Conservation (phyloP, 2,888 invertebrate genomes). For the Dysmachus trigonus region DNA sequence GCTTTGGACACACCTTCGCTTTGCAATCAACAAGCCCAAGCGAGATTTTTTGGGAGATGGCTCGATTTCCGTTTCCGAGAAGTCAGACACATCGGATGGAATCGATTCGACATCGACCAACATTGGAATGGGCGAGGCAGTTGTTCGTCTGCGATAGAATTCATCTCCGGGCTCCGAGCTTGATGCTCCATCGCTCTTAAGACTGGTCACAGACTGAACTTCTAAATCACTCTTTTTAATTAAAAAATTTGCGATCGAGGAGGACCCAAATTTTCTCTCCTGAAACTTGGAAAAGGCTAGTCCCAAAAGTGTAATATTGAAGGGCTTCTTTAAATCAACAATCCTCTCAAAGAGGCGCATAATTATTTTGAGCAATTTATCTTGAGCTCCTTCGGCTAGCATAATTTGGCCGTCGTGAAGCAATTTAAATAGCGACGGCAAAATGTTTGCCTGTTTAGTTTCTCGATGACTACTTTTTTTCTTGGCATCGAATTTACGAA, state of each 20-base stretch:
- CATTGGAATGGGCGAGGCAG: constrained; percentile 60
- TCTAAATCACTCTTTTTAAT: constrained; percentile 75
- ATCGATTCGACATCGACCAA: constrained; percentile 60
- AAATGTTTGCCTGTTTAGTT: constrained; percentile 78
- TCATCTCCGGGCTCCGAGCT: constrained; percentile 62
- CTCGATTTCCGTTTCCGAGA: constrained; percentile 75
- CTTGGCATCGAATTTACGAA: constrained; percentile 76
- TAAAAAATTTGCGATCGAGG: constrained; percentile 79
- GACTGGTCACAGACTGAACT: constrained; percentile 78
- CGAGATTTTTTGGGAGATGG: constrained; percentile 74
- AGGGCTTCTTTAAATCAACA: constrained; percentile 76
- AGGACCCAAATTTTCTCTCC: constrained; percentile 73
- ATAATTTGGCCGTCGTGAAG: constrained; percentile 64
- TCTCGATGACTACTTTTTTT: constrained; percentile 77
- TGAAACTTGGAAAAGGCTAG: constrained; percentile 84
- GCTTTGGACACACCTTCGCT: constrained; percentile 62
- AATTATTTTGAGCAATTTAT: constrained; percentile 74
- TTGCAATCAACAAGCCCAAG: constrained; percentile 65
- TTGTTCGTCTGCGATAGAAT: constrained; percentile 56
- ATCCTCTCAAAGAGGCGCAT: constrained; percentile 81
- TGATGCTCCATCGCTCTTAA: constrained; percentile 68
- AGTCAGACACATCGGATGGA: constrained; percentile 66
- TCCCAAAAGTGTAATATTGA: constrained; percentile 82
- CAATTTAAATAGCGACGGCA: constrained; percentile 71
- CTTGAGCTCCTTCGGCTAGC: constrained; percentile 67